Conservation (phyloP, 1,140 invertebrate genomes). For the Formica selysi region DNA sequence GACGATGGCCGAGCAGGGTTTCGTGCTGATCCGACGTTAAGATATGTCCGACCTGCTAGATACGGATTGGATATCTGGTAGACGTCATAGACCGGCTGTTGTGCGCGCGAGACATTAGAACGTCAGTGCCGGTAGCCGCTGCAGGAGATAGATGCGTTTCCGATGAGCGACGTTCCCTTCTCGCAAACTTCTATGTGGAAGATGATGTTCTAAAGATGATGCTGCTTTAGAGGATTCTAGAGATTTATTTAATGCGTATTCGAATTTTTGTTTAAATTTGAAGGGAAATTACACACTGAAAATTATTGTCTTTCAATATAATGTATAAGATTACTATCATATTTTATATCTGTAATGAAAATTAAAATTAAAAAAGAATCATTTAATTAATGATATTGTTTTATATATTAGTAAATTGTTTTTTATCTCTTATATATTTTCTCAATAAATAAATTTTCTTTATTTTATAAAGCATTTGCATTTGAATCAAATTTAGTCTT, state of each 20-base stretch:
- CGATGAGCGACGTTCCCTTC: slow-evolving; percentile 26
- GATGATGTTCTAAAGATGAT: slow-evolving; percentile 13
- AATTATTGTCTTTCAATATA: background rate
- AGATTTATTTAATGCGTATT: background rate
- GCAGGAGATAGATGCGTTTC: slow-evolving; percentile 61
- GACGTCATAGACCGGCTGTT: slow-evolving; percentile 74
- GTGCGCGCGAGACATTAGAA: slow-evolving; percentile 67
- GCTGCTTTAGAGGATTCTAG: slow-evolving; percentile 13
- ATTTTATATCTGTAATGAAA: background rate
- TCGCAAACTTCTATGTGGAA: background rate
- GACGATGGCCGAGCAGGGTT: slow-evolving; percentile 66
- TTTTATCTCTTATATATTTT: background rate
- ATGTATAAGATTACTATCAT: background rate
- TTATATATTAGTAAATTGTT: background rate
- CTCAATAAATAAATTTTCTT: background rate
- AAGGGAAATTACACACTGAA: background rate
- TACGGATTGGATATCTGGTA: slow-evolving; percentile 73
- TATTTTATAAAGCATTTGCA: background rate
- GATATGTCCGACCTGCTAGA: slow-evolving; percentile 77
- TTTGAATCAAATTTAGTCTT: background rate
- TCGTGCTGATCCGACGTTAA: slow-evolving; percentile 80
- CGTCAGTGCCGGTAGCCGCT: slow-evolving; percentile 65
- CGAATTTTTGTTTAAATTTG: background rate
- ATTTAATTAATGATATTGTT: slow-evolving; percentile 8
- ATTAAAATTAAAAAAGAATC: background rate